Evolutionary conservation across 30 jellyfish, hydroid and myxozoan species (phyloP).

Genomic region (Turritopsis rubra): DNA sequence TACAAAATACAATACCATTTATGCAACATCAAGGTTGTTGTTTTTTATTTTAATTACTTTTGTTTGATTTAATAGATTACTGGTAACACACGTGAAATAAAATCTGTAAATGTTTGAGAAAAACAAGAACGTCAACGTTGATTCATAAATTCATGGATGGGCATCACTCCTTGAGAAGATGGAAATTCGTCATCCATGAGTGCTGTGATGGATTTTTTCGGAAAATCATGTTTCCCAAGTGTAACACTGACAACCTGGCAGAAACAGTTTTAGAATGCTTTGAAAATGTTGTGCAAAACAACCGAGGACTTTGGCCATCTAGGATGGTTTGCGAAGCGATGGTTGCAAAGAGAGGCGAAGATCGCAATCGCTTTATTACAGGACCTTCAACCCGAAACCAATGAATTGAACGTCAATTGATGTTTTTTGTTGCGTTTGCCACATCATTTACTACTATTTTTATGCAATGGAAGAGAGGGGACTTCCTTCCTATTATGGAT

Average conservation of each 20-base stretch:
- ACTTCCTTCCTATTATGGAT: too few relatives aligned
- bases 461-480: conserved; percentile 54
- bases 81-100: too few relatives aligned
- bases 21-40: too few relatives aligned
- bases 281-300: not conserved
- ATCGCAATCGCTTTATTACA: conserved; percentile 23
- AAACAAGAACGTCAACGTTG: too few relatives aligned
- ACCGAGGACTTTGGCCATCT: conserved; percentile 45
- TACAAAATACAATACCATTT: too few relatives aligned
- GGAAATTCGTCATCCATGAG: conserved; percentile 46
- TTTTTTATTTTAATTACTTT: too few relatives aligned
- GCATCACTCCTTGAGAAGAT: conserved; percentile 36
- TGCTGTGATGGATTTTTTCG: conserved; percentile 16
- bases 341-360: conserved; percentile 26
- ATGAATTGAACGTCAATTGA: not conserved
- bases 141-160: conserved; percentile 43
- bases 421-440: not conserved
- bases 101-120: too few relatives aligned
- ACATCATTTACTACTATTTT: not conserved
- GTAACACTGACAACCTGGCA: conserved; percentile 29
- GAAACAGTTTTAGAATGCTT: conserved; percentile 31
- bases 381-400: conserved; percentile 30
- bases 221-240: conserved; percentile 19
- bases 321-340: conserved; percentile 39
- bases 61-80: too few relatives aligned